Evolutionary conservation across 2,113 vertebrate genomes (phyloP), one percentile per base, ranked within the genome.

Genomic region (Sarotherodon lohbergeri): DNA sequence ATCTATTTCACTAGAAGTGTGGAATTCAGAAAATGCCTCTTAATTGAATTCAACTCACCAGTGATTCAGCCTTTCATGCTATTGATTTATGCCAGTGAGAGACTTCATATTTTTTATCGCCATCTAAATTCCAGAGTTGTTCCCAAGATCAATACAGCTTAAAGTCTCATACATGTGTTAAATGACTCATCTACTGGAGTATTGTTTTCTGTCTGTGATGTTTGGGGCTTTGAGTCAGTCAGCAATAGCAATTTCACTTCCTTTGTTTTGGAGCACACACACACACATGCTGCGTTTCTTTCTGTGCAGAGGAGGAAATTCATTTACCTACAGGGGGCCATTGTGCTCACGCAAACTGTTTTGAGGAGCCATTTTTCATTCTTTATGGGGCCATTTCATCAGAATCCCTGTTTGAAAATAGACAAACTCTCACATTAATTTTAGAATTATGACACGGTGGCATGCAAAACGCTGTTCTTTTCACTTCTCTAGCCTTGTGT

Each of bases 271-370:
- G 59, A 52, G 4, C 56, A 24, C 79, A 56, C 85, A 50, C n/a
- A 46, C 68, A 78, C 17, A n/a, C 61, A 54, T 10, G 80, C 88
- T 71, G 55, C 3, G 5, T 32, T 81, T 84, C 34, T 84, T 61
- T 84, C 78, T 27, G 81, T 50, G 88, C 87, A 82, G 88, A 48
- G 84, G 92, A 88, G 91, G 91, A 90, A 84, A 92, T 93, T 63
- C 81, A 93, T 91, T 94, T 87, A 93, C 88, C 92, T 61, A 57
- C 91, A 82, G 88, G 81, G 91, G 84, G 86, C 87, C 81, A 86
- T 92, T 94, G 89, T 91, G 93, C 93, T 90, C 89, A 85, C 89
- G 81, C 86, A 91, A 91, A 94, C 93, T 39, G 81, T 93, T 93
- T 89, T 6, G 17, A 76, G 85, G 3, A 68, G 55, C 16, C 57